Conservation (phyloP, 2,797 vertebrate species). For the Potorous gilbertii region DNA sequence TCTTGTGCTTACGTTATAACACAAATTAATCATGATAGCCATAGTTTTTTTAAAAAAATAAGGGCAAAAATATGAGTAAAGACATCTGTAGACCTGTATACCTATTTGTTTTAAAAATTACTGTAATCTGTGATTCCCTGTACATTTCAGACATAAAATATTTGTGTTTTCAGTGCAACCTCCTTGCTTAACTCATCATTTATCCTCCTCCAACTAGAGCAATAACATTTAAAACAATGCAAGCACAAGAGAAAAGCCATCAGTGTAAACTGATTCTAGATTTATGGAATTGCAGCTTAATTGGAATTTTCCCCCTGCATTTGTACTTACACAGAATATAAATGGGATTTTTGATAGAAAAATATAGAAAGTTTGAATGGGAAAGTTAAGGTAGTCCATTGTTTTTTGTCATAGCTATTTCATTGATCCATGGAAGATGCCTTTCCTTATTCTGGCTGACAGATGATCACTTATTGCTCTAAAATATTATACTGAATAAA, state of each 20-base stretch:
- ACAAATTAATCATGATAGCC: background rate
- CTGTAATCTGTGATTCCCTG: conserved; percentile 5
- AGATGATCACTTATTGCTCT: background rate
- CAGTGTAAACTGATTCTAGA: conserved; percentile 31
- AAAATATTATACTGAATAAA: background rate
- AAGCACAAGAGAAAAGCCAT: conserved; percentile 14
- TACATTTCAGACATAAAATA: conserved; percentile 2
- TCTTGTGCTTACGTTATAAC: background rate
- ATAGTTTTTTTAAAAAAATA: conserved; percentile 1
- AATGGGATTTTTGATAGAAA: background rate
- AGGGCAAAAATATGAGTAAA: background rate
- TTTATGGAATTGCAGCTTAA: conserved; percentile 32
- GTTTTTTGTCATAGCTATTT: background rate
- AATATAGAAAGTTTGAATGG: background rate
- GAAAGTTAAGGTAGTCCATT: background rate
- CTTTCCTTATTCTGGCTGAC: background rate
- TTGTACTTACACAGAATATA: conserved; percentile 15
- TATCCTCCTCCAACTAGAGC: conserved; percentile 40
- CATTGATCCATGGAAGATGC: background rate
- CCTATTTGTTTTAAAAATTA: background rate
- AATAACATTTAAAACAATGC: conserved; percentile 42
- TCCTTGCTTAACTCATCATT: conserved; percentile 28
- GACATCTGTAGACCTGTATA: background rate
- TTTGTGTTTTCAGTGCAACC: background rate
- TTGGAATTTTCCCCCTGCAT: conserved; percentile 13